A percentile compares a stretch with the other conserved stretches of the same genome.
Conservation (phyloP, 2,888 invertebrate genomes). For the Sinotaia quadrata region DNA sequence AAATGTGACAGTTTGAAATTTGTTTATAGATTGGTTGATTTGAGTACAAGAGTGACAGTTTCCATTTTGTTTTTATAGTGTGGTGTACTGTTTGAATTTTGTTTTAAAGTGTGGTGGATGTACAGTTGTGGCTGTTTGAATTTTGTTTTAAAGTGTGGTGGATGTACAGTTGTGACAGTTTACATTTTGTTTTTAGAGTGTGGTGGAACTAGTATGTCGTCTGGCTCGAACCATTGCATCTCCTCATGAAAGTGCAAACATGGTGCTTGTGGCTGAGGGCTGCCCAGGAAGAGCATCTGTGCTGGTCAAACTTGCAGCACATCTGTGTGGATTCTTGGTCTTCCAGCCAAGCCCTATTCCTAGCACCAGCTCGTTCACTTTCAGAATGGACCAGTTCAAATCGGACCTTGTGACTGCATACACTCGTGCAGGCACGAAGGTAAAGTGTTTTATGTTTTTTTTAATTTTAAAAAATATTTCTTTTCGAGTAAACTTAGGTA, state of each 20-base stretch:
- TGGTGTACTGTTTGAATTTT: too few species aligned
- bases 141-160: too few species aligned
- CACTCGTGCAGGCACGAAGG: conserved; percentile 70
- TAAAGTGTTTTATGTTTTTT: conserved; percentile 35
- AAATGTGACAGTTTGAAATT: too few species aligned
- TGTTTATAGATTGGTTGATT: too few species aligned
- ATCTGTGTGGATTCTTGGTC: conserved; percentile 67
- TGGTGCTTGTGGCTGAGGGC: conserved; percentile 68
- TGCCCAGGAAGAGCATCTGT: conserved; percentile 63
- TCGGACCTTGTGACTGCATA: conserved; percentile 68
- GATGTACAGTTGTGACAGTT: neutral
- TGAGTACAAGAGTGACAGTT: too few species aligned
- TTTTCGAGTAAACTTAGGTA: too few species aligned
- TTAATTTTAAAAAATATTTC: neutral
- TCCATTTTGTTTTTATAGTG: too few species aligned
- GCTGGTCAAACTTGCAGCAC: conserved; percentile 66
- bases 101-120: too few species aligned
- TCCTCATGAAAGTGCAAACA: conserved; percentile 69
- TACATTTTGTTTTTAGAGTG: conserved; percentile 51
- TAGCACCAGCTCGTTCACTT: conserved; percentile 41
- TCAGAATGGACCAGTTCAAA: conserved; percentile 67
- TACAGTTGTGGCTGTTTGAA: neutral
- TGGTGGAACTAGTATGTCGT: conserved; percentile 68
- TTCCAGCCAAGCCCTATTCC: conserved; percentile 65
- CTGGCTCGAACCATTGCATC: conserved; percentile 67